Base-by-base conservation (phyloP, 2,797 vertebrate species). In the Valencia hispanica region DNA sequence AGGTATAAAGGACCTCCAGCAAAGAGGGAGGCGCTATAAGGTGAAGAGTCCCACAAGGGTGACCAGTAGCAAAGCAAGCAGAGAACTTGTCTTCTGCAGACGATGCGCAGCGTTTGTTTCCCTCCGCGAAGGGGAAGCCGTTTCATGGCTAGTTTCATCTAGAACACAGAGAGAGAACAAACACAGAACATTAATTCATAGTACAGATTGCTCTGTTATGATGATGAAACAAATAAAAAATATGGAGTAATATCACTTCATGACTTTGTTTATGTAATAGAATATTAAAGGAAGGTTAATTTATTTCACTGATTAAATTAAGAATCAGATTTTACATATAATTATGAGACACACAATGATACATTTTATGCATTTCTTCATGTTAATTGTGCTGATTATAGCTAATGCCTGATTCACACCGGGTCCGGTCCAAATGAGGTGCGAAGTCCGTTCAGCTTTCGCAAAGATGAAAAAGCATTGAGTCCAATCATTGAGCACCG, bases 131-230 rank as follows among this genome's bases (percentile, higher is more conserved):
- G 98, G 98, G 93, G 99, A 98, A 80, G 98, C 98, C 79, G 97
- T 97, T 95, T 99, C 98, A 74, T 99, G 98, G 92, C 97, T 97
- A 70, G 97, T 99, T 90, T 99, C 98, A 91, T 99, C 98, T 99
- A 89, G 91, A 77, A 61, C 68, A 71, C 4, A 74, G 25, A 55
- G 27, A 41, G 45, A 79, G 65, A 79, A 47, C n/a, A 77, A 79
- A 73, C 2, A 78, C 65, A 77, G 9, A 65, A 39, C 3, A 45
- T 53, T 43, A 70, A 32, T 74, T 77, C 45, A 36, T 43, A 34
- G 12, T 20, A 53, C 11, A 68, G 20, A 48, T 5, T n/a, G n/a
- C 25, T 77, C 25, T 72, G 36, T 53, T 65, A 27, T 30, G 68
- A 53, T 27, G 74, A 2, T 18, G 2, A 45, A 72, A 55, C 9